Percentiles rank a stretch among this genome's conserved stretches.
Evolutionary conservation across 2,797 vertebrate species (phyloP).

Genomic region (Anomalospiza imberbis): DNA sequence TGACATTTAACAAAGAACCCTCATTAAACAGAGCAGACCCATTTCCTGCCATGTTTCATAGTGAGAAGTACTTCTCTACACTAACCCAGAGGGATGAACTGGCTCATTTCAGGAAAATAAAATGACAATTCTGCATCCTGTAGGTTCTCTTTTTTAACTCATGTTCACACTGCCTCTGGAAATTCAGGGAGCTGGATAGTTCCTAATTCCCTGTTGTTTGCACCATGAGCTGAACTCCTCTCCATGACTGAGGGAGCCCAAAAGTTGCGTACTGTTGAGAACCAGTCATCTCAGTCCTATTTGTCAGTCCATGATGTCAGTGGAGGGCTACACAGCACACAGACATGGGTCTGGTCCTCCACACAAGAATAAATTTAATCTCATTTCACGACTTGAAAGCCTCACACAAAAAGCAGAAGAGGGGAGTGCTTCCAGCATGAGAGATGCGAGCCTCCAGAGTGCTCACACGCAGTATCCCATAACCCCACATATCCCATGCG

Average conservation of each 20-base stretch:
- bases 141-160: not conserved
- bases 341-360: not conserved
- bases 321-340: not conserved
- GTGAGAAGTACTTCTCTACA: not conserved
- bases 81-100: not conserved
- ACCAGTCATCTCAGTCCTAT: not conserved
- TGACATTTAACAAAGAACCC: not conserved
- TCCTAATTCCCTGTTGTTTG: fast-evolving
- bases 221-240: not conserved
- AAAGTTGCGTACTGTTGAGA: fast-evolving
- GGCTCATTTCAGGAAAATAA: not conserved
- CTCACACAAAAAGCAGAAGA: not conserved
- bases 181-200: not conserved
- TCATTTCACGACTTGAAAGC: not conserved
- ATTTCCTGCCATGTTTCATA: not conserved
- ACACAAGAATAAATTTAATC: not conserved
- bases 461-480: not conserved
- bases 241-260: not conserved
- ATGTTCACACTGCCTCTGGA: not conserved
- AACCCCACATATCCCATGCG: fast-evolving
- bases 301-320: not conserved
- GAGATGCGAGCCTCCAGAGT: not conserved
- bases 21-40: not conserved
- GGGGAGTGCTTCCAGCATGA: not conserved
- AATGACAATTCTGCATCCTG: not conserved